phyloP scores from a whole-genome alignment of 2,888 invertebrate species.

The Eupithecia subfuscata region DNA sequence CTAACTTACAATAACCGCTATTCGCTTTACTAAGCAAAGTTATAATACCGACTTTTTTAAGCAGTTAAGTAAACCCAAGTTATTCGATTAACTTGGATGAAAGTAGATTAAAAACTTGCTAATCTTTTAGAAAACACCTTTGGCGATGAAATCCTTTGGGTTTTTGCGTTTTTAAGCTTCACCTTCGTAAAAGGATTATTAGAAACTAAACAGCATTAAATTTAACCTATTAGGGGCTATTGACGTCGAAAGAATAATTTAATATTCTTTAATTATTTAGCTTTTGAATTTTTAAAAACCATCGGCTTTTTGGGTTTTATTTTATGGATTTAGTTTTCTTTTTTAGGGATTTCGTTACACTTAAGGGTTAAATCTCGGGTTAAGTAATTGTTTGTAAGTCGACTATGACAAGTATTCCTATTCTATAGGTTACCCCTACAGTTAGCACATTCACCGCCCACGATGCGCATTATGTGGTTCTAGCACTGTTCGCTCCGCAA shows the following conservation, averaged over 20 bases:
- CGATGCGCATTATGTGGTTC: no score
- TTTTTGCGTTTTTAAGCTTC: neutral
- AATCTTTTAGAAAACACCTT: conserved; percentile 32
- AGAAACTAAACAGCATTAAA: conserved; percentile 17
- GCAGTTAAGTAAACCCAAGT: conserved; percentile 2
- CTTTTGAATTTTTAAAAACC: neutral
- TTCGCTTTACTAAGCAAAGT: conserved; percentile 2
- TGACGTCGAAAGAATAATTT: neutral
- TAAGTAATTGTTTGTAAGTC: no score
- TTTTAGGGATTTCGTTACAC: neutral
- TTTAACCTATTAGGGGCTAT: conserved; percentile 16
- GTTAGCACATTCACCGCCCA: no score
- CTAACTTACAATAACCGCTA: neutral
- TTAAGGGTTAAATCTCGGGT: neutral
- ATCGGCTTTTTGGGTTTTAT: neutral
- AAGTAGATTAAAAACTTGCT: conserved; percentile 13
- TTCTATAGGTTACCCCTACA: no score
- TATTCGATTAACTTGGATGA: conserved; percentile 2
- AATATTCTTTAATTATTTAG: neutral
- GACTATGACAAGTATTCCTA: no score
- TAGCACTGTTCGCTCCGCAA: no score
- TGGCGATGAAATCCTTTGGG: conserved; percentile 16
- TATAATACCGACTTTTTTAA: conserved; percentile 1
- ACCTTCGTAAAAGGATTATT: conserved; percentile 27
- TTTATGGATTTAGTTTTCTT: neutral